phyloP scores from a whole-genome alignment of 2,113 vertebrate species.

The Pavo muticus region DNA sequence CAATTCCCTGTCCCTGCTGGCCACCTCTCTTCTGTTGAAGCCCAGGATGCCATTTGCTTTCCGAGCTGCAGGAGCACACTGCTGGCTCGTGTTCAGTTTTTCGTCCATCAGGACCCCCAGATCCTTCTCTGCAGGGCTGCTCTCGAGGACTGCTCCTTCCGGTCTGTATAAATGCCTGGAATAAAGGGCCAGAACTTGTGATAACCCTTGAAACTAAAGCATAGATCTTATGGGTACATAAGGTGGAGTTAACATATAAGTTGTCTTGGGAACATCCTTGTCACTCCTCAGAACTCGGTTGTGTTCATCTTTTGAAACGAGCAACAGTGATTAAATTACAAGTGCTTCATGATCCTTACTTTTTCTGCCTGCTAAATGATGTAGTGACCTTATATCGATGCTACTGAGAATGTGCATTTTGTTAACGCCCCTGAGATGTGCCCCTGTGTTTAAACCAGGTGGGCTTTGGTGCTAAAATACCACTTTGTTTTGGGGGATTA shows the following conservation, averaged over 20 bases:
- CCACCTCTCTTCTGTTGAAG: no score
- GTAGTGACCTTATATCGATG: neutral
- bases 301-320: neutral
- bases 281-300: rapidly evolving
- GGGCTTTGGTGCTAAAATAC: neutral
- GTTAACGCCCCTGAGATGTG: rapidly evolving
- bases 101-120: no score
- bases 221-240: neutral
- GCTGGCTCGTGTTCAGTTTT: no score
- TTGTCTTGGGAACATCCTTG: neutral
- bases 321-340: neutral
- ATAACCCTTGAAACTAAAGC: neutral
- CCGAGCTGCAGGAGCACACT: no score
- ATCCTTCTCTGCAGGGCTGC: no score
- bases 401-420: neutral
- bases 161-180: no score
- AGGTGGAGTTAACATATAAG: no score
- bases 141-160: no score
- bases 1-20: no score
- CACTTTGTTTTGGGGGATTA: neutral
- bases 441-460: neutral
- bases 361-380: neutral
- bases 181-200: neutral
- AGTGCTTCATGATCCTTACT: neutral
- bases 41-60: no score